phyloP scores from a whole-genome alignment of 2,113 vertebrate species.

The Nothobranchius furzeri region DNA sequence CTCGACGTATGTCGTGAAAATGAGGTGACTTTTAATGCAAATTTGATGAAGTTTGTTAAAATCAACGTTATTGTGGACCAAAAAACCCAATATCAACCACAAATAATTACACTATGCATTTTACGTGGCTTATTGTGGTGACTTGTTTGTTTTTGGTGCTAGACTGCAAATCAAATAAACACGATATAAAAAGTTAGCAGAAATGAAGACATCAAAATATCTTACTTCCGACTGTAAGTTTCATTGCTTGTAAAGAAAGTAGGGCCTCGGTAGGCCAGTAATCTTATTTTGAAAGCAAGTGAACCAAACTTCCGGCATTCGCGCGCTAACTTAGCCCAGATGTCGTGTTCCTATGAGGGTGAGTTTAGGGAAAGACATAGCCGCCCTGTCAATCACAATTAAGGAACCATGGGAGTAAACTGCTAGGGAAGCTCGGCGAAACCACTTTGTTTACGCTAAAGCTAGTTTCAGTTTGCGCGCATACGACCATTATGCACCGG shows the following conservation, averaged over 20 bases:
- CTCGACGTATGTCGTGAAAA: rapidly evolving
- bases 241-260: not conserved
- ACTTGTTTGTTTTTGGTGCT: too few relatives aligned
- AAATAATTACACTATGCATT: too few relatives aligned
- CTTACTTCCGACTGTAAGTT: not conserved
- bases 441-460: slow-evolving; percentile 58
- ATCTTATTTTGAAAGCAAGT: slow-evolving; percentile 39
- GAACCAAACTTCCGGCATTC: not conserved
- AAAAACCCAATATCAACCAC: too few relatives aligned
- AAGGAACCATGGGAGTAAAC: slow-evolving; percentile 75
- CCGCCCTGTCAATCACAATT: slow-evolving; percentile 79
- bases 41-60: too few relatives aligned
- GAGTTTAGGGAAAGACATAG: slow-evolving; percentile 78
- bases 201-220: not conserved
- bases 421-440: slow-evolving; percentile 72
- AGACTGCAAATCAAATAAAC: not conserved
- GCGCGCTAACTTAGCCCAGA: slow-evolving; percentile 25
- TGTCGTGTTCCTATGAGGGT: slow-evolving; percentile 67
- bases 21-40: not conserved
- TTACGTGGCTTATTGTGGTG: too few relatives aligned
- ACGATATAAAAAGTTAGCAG: not conserved
- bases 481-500: slow-evolving; percentile 64
- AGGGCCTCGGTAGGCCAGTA: not conserved
- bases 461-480: slow-evolving; percentile 41
- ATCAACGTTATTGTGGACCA: too few relatives aligned